Percentiles rank a stretch among this genome's conserved stretches.
Conservation (phyloP, 2,888 invertebrate genomes). For the Dendrolimus houi region DNA sequence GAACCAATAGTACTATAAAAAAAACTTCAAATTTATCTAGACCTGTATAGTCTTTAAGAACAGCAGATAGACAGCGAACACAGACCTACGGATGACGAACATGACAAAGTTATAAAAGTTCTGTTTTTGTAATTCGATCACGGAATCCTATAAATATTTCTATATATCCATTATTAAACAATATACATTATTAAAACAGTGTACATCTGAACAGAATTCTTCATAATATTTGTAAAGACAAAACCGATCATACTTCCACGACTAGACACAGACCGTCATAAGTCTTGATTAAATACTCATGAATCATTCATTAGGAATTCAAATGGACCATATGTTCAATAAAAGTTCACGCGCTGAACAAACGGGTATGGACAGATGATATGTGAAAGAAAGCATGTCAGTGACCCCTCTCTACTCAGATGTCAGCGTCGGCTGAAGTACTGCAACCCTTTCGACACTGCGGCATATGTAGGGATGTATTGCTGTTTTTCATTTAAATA, state of each 20-base stretch:
- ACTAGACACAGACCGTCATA: neutral
- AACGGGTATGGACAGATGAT: constrained; percentile 24
- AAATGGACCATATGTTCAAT: neutral
- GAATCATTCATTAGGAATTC: neutral
- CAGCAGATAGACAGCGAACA: too few relatives aligned
- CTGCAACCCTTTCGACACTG: constrained; percentile 69
- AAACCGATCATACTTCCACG: neutral
- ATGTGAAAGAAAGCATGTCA: constrained; percentile 37
- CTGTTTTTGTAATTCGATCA: too few relatives aligned
- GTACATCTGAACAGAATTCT: too few relatives aligned
- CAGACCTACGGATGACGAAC: too few relatives aligned
- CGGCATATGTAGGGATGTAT: constrained; percentile 46
- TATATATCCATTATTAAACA: too few relatives aligned
- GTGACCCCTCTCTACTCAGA: constrained; percentile 60
- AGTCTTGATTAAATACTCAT: neutral
- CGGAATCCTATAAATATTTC: too few relatives aligned
- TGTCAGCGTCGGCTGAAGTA: constrained; percentile 57
- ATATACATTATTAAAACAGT: too few relatives aligned
- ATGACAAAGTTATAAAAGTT: too few relatives aligned
- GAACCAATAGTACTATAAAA: too few relatives aligned
- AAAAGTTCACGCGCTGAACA: constrained; percentile 23
- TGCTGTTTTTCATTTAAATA: neutral
- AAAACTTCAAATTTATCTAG: too few relatives aligned
- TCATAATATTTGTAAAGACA: too few relatives aligned
- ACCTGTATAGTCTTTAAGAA: too few relatives aligned